phyloP scores from a whole-genome alignment of 2,113 vertebrate species.

The Melanocharis versteri region DNA sequence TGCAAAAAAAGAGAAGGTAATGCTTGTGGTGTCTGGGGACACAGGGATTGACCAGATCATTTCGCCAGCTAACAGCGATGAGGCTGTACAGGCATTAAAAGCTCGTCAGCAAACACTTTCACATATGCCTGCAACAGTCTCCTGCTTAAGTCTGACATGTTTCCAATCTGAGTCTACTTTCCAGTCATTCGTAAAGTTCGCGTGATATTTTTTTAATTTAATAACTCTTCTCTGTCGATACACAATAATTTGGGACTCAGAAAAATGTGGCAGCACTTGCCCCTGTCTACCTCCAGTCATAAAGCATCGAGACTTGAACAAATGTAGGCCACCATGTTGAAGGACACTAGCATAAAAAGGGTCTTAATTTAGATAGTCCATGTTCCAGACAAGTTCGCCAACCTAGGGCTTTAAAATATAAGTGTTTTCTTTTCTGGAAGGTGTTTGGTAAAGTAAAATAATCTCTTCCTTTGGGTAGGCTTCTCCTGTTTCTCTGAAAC shows the following conservation, averaged over 20 bases:
- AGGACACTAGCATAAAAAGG: neutral
- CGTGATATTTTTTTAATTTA: neutral
- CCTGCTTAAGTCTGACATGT: neutral
- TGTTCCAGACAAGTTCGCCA: neutral
- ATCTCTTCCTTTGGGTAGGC: neutral
- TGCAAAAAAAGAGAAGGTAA: neutral
- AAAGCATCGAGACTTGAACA: neutral
- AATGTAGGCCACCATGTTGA: neutral
- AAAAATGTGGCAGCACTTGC: neutral
- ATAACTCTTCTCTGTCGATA: neutral
- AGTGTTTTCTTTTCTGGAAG: neutral
- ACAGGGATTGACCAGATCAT: neutral
- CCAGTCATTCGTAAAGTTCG: neutral
- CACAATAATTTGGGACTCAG: neutral
- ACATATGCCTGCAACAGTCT: neutral
- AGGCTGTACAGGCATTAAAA: neutral
- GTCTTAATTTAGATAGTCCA: neutral
- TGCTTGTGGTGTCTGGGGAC: neutral
- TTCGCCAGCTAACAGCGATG: accelerated
- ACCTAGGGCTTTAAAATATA: neutral
- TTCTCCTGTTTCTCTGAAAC: neutral
- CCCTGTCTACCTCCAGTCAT: neutral
- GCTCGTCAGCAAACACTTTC: neutral
- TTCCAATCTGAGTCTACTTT: neutral
- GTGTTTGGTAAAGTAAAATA: neutral